phyloP scores from a whole-genome alignment of 1,140 invertebrate genomes.

The Pogonomyrmex barbatus region DNA sequence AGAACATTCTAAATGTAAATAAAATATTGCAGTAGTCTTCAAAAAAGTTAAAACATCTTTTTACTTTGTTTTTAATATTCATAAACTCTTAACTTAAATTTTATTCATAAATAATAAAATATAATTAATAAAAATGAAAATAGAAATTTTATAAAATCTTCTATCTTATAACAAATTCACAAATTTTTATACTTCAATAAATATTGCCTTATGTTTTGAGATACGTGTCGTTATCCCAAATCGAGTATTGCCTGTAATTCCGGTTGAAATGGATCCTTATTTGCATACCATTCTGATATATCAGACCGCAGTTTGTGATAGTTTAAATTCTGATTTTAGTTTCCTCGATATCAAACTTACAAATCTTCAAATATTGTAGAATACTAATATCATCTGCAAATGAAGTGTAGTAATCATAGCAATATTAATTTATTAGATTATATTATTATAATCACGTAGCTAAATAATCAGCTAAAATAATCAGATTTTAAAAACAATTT shows the following conservation, averaged over 20 bases:
- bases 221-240: conserved; percentile 83
- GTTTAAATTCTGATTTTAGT: conserved; percentile 87
- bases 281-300: conserved; percentile 87
- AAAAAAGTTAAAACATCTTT: neutral
- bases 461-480: too few relatives aligned
- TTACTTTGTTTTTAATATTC: neutral
- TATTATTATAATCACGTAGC: too few relatives aligned
- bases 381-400: conserved; percentile 86
- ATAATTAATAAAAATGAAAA: neutral
- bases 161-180: neutral
- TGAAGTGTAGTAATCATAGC: too few relatives aligned
- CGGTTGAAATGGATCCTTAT: conserved; percentile 87
- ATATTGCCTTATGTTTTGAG: too few relatives aligned
- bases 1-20: conserved; percentile 83
- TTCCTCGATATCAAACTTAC: conserved; percentile 88
- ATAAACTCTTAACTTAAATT: too few relatives aligned
- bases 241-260: conserved; percentile 87
- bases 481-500: too few relatives aligned
- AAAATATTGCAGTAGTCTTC: neutral
- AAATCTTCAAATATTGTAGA: conserved; percentile 88
- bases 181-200: neutral
- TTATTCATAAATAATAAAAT: neutral
- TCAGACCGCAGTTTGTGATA: conserved; percentile 87
- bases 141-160: too few relatives aligned
- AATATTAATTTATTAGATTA: too few relatives aligned